Conservation (phyloP, 1,140 invertebrate genomes). For the Rhopalosiphum maidis region DNA sequence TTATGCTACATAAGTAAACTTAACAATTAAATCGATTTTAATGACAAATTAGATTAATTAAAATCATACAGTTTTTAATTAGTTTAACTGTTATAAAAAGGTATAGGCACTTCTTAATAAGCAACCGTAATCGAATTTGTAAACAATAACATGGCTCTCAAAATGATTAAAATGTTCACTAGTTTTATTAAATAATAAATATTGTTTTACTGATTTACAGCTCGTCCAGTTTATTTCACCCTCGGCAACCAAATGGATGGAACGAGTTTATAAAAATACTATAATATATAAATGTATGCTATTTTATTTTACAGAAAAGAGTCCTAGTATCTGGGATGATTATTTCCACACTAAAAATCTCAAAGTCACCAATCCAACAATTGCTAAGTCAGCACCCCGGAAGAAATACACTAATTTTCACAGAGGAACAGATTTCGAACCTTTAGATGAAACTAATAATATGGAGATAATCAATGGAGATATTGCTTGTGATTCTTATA, state of each 20-base stretch:
- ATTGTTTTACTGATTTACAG: neutral
- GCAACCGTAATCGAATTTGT: neutral
- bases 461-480: neutral
- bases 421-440: neutral
- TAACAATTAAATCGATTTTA: neutral
- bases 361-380: neutral
- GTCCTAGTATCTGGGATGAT: neutral
- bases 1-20: too few species aligned
- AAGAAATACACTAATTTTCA: neutral
- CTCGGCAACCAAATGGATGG: too few species aligned
- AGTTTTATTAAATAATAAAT: neutral
- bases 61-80: neutral
- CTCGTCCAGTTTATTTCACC: too few species aligned
- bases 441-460: neutral
- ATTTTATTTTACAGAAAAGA: neutral
- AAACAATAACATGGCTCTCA: neutral
- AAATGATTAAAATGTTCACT: neutral
- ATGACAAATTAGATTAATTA: neutral
- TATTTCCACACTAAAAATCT: neutral
- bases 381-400: too few species aligned
- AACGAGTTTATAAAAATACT: too few species aligned
- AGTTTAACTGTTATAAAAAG: neutral
- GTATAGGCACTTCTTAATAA: neutral
- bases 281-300: neutral
- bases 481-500: constrained; percentile 5